Percentiles rank a stretch among this genome's conserved stretches.
Evolutionary conservation across 2,888 invertebrate species (phyloP).

Genomic region (Drosophila nigritarsus): DNA sequence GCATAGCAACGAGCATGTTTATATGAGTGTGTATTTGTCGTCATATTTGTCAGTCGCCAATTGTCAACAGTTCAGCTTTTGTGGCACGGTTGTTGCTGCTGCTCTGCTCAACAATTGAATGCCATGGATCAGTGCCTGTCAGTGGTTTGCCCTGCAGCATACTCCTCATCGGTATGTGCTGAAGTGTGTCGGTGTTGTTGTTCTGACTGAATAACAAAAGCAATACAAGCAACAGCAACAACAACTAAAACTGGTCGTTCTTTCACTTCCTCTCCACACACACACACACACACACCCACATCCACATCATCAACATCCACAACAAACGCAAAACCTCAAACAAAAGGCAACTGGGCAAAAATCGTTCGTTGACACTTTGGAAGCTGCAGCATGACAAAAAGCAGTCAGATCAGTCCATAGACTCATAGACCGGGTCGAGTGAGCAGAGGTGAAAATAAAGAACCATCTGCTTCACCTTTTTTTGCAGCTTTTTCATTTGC

Average conservation of each 20-base stretch:
- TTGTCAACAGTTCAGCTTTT: constrained; percentile 63
- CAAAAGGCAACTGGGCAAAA: constrained; percentile 60
- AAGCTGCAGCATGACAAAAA: constrained; percentile 29
- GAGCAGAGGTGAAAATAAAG: constrained; percentile 2
- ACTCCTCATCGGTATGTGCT: constrained; percentile 29
- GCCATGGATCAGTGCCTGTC: constrained; percentile 79
- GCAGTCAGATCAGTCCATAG: constrained; percentile 28
- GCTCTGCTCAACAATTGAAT: constrained; percentile 68
- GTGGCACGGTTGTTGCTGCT: constrained; percentile 47
- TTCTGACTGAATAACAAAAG: constrained; percentile 17
- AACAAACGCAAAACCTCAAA: constrained; percentile 31
- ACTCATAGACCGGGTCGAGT: constrained; percentile 18
- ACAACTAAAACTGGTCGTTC: constrained; percentile 47
- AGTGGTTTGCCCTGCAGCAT: constrained; percentile 38
- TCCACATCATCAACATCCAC: not conserved
- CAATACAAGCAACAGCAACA: constrained; percentile 10
- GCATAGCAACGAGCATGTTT: constrained; percentile 2
- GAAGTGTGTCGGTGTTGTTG: constrained; percentile 51
- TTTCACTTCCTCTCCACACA: constrained; percentile 37
- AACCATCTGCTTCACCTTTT: constrained; percentile 15
- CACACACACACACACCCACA: constrained; percentile 5
- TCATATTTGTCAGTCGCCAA: constrained; percentile 56
- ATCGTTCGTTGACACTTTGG: constrained; percentile 81
- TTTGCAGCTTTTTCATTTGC: constrained; percentile 31
- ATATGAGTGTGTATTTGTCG: constrained; percentile 28